Base-by-base conservation (phyloP, 2,797 vertebrate genomes). In the Tamandua tetradactyla region DNA sequence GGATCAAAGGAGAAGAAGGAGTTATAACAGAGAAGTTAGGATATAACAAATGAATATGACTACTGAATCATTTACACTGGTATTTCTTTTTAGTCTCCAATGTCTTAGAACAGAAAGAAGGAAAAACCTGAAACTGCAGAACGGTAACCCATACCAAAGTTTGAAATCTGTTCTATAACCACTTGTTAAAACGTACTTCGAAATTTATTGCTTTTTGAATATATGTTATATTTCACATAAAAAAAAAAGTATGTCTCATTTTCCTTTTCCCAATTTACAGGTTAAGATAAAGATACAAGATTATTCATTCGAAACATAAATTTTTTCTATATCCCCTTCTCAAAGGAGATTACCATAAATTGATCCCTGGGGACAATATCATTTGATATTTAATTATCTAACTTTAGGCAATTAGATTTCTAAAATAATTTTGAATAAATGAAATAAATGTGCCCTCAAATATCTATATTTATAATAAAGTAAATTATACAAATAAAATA, bases 211-310 rank as follows among this genome's bases (percentile, higher is more conserved):
- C n/a, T n/a, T n/a, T n/a, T n/a, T n/a, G n/a, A n/a, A n/a, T n/a
- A n/a, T n/a, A n/a, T n/a, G n/a, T n/a, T n/a, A n/a, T n/a, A n/a
- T n/a, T n/a, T n/a, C n/a, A n/a, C n/a, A n/a, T n/a, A n/a, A n/a
- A n/a, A n/a, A n/a, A n/a, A 44, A 89, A 89, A 89, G 0, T 0
- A 0, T 35, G 25, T 83, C 81, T 95, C 59, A 89, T 68, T 94
- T 94, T 44, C 23, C 72, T 89, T 94, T 93, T 68, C 62, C 47
- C 5, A 42, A 74, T 55, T 81, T 64, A 85, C 20, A 57, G 17
- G 52, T 84, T 89, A 81, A 76, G 11, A 89, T 76, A 94, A 87
- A 96, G 91, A 89, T 22, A 96, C 35, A 94, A 94, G 42, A 40
- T 61, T 30, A 95, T 37, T 87, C 57, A 84, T 83, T 92, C 57